phyloP scores from a whole-genome alignment of 2,797 vertebrate genomes.

The Bradypodion pumilum region DNA sequence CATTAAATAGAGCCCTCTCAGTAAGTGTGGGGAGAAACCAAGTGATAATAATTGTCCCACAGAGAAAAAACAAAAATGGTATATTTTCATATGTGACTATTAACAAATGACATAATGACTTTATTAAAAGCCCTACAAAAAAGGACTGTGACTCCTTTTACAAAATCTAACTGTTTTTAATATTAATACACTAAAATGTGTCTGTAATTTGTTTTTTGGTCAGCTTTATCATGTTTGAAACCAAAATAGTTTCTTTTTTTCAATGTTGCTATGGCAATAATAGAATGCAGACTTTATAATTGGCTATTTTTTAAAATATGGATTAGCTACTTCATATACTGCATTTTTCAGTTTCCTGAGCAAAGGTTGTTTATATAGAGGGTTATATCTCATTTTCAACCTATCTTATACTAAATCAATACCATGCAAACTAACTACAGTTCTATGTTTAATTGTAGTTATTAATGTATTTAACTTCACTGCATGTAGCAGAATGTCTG shows the following conservation, averaged over 20 bases:
- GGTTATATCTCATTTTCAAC: not conserved
- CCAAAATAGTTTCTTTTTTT: slow-evolving; percentile 29
- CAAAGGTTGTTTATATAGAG: not conserved
- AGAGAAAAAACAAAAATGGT: not conserved
- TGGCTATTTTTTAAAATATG: slow-evolving; percentile 17
- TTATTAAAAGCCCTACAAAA: not conserved
- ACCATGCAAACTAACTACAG: not conserved
- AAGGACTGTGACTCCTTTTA: not conserved
- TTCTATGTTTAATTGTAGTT: not conserved
- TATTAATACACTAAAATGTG: not conserved
- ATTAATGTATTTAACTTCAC: slow-evolving; percentile 1
- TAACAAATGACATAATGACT: slow-evolving; percentile 3
- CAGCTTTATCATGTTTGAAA: slow-evolving; percentile 23
- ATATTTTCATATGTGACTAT: slow-evolving; percentile 30
- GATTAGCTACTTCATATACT: slow-evolving; percentile 45
- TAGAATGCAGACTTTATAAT: slow-evolving; percentile 37
- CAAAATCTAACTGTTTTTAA: not conserved
- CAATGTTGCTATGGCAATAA: slow-evolving; percentile 34
- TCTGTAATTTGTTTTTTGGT: slow-evolving; percentile 26
- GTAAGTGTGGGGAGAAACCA: slow-evolving; percentile 32
- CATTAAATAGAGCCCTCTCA: slow-evolving; percentile 44
- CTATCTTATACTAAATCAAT: not conserved
- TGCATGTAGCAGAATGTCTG: not conserved
- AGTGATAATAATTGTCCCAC: slow-evolving; percentile 29
- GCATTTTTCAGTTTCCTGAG: slow-evolving; percentile 33